Base-by-base conservation (phyloP, 2,113 vertebrate species). In the Alethe castanea region DNA sequence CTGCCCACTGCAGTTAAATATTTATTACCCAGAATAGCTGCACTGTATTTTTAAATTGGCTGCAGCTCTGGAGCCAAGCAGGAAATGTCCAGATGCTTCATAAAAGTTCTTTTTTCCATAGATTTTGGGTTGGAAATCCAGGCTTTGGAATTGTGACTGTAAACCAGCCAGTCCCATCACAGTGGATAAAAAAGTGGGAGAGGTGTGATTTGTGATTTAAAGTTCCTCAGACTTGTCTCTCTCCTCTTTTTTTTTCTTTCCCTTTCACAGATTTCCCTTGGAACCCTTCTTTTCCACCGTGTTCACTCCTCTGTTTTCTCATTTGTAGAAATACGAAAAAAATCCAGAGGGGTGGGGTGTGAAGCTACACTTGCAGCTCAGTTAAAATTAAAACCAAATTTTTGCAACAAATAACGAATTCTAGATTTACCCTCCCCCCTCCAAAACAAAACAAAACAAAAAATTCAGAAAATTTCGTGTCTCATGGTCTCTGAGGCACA, bases 271-370 rank as follows among this genome's bases (percentile, higher is more conserved):
- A 59, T 66, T 24, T 61, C 24, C 57, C 28, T 29, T 18, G 33
- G 42, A 40, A 11, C 44, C 26, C 7, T 26, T 9, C 18, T 42
- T 44, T 73, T 44, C 38, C 50, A 83, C 38, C 14, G 1, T 15
- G 0, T 38, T 86, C 40, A 6, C 25, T 29, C n/a, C 26, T 45
- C 11, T 28, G 10, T 19, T 65, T 77, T 38, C 62, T 59, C 31
- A 20, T n/a, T 50, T 1, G 1, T 24, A 18, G 10, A 8, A 53
- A 14, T 10, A 19, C 0, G 0, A n/a, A 47, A 29, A 28, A 14
- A 26, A 91, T 15, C 70, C 11, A 13, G 35, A 2, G 1, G 0
- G 24, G 19, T 10, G 44, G 22, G 2, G 11, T 8, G 5, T 28
- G 35, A 60, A 80, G 23, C 23, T 33, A 1, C 29, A n/a, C 28